These are phyloP conservation scores for Pheosia tremula DNA, from an alignment of 2,888 invertebrate genomes.

Conservation along the genomic window DNA sequence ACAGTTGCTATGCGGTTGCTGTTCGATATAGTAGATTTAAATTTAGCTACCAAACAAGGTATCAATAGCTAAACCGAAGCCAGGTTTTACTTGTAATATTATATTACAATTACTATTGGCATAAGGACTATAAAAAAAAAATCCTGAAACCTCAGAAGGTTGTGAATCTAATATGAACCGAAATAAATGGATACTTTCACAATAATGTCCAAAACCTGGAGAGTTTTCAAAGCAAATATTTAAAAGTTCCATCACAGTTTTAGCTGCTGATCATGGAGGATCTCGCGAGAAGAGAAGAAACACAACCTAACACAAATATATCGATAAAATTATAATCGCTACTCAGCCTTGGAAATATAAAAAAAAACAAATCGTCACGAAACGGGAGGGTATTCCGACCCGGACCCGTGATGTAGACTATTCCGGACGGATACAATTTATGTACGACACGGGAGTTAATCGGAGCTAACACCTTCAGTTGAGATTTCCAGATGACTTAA, in stretches of 20 bases:
- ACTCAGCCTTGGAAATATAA: conserved; percentile 25
- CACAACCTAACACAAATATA: conserved; percentile 25
- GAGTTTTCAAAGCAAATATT: conserved; percentile 13
- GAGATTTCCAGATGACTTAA: conserved; percentile 19
- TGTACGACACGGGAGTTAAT: conserved; percentile 20
- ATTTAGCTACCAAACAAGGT: too few species aligned
- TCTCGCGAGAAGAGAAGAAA: neutral
- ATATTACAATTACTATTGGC: too few species aligned
- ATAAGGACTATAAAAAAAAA: too few species aligned
- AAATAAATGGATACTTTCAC: too few species aligned
- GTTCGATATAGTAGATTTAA: too few species aligned
- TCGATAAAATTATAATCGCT: conserved; percentile 32
- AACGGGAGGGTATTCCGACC: neutral
- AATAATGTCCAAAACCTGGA: too few species aligned
- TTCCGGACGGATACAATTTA: conserved; percentile 20
- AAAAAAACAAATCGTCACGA: conserved; percentile 23
- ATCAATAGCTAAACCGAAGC: too few species aligned
- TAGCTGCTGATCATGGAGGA: conserved; percentile 24
- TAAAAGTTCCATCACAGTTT: conserved; percentile 11
- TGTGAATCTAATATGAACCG: too few species aligned
- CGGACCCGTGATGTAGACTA: conserved; percentile 7
- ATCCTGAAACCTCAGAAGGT: too few species aligned
- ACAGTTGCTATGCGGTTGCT: too few species aligned
- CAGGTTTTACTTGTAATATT: too few species aligned
- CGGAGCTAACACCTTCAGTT: conserved; percentile 20